These are phyloP conservation scores for Suricata suricatta DNA, from an alignment of 2,113 vertebrate species.

Conservation along the genomic window DNA sequence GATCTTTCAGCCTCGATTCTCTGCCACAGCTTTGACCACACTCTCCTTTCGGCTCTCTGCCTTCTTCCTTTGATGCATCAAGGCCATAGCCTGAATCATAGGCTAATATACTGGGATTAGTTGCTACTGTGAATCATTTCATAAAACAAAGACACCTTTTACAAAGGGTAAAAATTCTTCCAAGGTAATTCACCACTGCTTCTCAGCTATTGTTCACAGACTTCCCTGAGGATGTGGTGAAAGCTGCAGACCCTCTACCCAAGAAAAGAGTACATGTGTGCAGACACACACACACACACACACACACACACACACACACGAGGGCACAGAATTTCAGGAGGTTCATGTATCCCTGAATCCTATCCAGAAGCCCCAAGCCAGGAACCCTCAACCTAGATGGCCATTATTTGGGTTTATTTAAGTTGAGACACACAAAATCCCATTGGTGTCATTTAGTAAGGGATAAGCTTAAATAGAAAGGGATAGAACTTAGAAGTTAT, in stretches of 20 bases:
- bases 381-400: not conserved
- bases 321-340: not conserved
- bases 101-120: not conserved
- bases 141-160: constrained; percentile 12
- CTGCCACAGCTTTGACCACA: not conserved
- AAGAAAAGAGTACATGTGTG: not conserved
- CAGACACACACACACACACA: too few species aligned
- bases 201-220: not conserved
- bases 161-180: not conserved
- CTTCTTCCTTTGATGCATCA: not conserved
- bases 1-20: not conserved
- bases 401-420: not conserved
- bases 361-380: not conserved
- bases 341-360: not conserved
- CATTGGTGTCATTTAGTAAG: not conserved
- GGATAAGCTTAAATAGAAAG: not conserved
- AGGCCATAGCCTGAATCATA: constrained; percentile 30
- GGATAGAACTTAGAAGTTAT: too few species aligned
- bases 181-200: not conserved
- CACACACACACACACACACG: not conserved
- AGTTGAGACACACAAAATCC: not conserved
- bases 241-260: not conserved
- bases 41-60: not conserved
- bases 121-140: constrained; percentile 44
- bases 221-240: not conserved